Evolutionary conservation across 2,797 vertebrate species (phyloP), one percentile per base, ranked within the genome.

Genomic region (Phalloptychus januarius): DNA sequence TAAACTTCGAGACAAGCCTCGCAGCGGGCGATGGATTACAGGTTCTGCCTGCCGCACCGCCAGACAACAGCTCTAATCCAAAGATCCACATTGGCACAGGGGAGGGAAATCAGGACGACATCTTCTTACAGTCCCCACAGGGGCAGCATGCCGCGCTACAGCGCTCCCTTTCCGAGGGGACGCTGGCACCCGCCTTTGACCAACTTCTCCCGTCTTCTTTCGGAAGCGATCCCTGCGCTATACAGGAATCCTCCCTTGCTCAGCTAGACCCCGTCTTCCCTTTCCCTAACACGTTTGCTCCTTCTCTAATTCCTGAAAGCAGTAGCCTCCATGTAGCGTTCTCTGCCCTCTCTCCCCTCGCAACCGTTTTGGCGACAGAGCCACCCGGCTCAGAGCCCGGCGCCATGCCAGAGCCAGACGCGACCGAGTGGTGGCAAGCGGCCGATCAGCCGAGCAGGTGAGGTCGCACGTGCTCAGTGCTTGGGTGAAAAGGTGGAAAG

Each of bases 361-460:
- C 92, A 73, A 85, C 88, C 70, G 85, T 91, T 50, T 84, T 77
- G 52, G 84, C 88, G 44, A 92, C 90, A 83, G 90, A 91, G 72
- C 88, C 90, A 7, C 82, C 91, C 79, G 83, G 80, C 76, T 67
- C 81, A 83, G 70, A 90, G 75, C 83, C 2, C 74, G 81, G 88
- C 38, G 79, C 86, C 82, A 79, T 77, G 70, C 87, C 83, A 86
- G 76, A 95, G 76, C 90, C 95, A 78, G 88, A 90, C 95, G 96
- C 97, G 94, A 94, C 89, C 61, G 74, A 74, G 91, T 95, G 87
- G 90, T 95, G 91, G 93, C 94, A 90, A 91, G 94, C 94, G 93
- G 95, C 95, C 87, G 93, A 88, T 94, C 95, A 88, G 92, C 92
- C 67, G 48, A 95, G 83, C 97, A 99, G 98, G 98, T 99, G 97